Percentiles rank a stretch among this genome's conserved stretches.
Conservation (phyloP, 2,797 vertebrate genomes). For the Emys orbicularis region DNA sequence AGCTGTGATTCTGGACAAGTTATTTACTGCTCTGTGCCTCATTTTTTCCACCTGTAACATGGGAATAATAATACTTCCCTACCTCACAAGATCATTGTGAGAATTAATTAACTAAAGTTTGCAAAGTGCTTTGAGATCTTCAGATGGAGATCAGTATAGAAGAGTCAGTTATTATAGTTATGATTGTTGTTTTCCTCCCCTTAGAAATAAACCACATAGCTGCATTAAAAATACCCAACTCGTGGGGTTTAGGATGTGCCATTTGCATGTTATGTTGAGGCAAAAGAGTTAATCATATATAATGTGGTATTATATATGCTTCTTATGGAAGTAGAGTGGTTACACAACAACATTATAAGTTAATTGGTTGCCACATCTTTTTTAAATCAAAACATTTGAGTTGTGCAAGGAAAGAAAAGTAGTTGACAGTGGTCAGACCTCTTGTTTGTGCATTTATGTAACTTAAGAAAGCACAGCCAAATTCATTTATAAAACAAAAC, state of each 20-base stretch:
- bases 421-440: neutral
- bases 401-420: neutral
- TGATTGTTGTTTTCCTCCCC: constrained; percentile 2
- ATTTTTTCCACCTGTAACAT: neutral
- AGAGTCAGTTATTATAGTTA: constrained; percentile 10
- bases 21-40: neutral
- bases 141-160: neutral
- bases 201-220: constrained; percentile 32
- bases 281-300: neutral
- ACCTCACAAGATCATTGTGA: neutral
- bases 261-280: fast-evolving
- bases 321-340: neutral
- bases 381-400: neutral
- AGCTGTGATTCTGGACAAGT: constrained; percentile 3
- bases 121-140: neutral
- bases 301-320: neutral
- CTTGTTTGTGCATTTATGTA: neutral
- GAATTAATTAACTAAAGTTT: neutral
- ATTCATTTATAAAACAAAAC: fast-evolving
- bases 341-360: neutral
- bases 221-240: neutral
- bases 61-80: neutral
- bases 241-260: neutral
- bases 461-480: neutral
- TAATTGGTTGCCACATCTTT: neutral